Evolutionary conservation across 1,140 invertebrate species (phyloP).

Genomic region (Bombus picipes): DNA sequence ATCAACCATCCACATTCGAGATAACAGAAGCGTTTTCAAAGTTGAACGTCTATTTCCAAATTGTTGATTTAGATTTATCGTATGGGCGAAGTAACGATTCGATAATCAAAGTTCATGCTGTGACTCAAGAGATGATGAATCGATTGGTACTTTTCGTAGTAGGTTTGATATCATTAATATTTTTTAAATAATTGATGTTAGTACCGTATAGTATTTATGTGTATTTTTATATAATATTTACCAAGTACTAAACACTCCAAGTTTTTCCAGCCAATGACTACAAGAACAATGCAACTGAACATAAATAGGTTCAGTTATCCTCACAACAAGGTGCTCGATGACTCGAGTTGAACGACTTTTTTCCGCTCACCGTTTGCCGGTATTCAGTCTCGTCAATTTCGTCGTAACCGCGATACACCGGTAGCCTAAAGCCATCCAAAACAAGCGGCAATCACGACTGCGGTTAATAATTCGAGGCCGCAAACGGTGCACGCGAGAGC

Average conservation of each 20-base stretch:
- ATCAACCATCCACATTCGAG: not conserved
- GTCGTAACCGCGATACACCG: conserved; percentile 51
- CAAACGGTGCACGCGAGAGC: conserved; percentile 54
- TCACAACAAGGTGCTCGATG: too few species aligned
- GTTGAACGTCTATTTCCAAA: not conserved
- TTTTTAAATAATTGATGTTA: too few species aligned
- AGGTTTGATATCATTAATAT: too few species aligned
- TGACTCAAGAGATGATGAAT: not conserved
- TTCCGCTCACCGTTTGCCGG: too few species aligned
- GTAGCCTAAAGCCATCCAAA: conserved; percentile 68
- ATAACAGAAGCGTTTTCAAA: not conserved
- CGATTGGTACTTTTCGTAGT: not conserved
- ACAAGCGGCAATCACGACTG: conserved; percentile 75
- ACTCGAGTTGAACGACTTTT: not conserved
- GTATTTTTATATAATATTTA: too few species aligned
- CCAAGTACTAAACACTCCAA: too few species aligned
- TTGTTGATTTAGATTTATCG: not conserved
- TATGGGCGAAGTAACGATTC: not conserved
- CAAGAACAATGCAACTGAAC: too few species aligned
- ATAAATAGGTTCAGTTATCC: too few species aligned
- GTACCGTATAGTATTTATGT: too few species aligned
- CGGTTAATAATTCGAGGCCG: conserved; percentile 75
- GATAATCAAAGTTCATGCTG: not conserved
- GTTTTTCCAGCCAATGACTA: too few species aligned
- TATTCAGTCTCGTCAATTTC: conserved; percentile 38